Conservation (phyloP, 2,888 invertebrate genomes). For the Thalpophila matura region DNA sequence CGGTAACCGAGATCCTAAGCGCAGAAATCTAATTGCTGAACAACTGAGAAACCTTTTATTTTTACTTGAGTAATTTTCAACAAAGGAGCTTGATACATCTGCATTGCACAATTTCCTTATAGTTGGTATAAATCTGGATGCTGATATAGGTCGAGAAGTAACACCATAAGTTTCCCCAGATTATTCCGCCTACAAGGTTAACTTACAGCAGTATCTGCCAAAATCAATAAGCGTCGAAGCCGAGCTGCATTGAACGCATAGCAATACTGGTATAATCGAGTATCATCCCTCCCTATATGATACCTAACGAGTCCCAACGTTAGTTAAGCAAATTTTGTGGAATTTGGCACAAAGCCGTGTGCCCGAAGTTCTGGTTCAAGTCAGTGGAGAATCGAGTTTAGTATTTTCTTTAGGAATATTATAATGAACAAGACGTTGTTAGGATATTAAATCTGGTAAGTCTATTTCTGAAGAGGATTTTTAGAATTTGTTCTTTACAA, state of each 20-base stretch:
- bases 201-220: constrained; percentile 42
- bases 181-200: constrained; percentile 9
- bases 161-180: constrained; percentile 1
- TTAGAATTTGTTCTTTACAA: background rate
- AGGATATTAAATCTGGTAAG: background rate
- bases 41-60: background rate
- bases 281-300: constrained; percentile 57
- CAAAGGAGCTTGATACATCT: constrained; percentile 1
- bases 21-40: background rate
- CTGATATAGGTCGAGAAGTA: background rate
- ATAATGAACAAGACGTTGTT: constrained; percentile 18
- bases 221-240: constrained; percentile 57
- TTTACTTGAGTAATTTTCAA: background rate
- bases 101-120: constrained; percentile 15
- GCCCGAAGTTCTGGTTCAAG: constrained; percentile 47
- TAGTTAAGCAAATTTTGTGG: constrained; percentile 69
- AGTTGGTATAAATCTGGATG: background rate
- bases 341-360: constrained; percentile 62
- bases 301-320: constrained; percentile 63
- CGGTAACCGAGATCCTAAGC: background rate
- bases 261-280: constrained; percentile 51
- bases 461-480: background rate
- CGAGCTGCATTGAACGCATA: constrained; percentile 45
- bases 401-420: constrained; percentile 27
- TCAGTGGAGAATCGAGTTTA: constrained; percentile 36